Conservation (phyloP, 2,888 invertebrate genomes). For the Cenopis cana region DNA sequence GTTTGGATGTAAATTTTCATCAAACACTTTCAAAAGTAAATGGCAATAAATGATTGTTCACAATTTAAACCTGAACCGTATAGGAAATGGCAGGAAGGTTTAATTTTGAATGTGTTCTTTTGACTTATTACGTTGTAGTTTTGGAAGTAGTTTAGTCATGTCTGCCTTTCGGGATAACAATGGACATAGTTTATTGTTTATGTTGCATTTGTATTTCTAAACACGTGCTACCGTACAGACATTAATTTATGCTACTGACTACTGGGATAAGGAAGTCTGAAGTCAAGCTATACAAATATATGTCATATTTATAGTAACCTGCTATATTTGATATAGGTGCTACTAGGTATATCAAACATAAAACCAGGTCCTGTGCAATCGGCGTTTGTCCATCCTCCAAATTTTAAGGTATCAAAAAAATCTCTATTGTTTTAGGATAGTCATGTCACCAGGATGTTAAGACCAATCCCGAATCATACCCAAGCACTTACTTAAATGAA, state of each 20-base stretch:
- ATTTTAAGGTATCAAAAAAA: too few species aligned
- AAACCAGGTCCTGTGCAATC: too few species aligned
- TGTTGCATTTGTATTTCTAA: conserved; percentile 20
- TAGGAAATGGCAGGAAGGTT: not conserved
- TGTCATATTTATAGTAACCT: not conserved
- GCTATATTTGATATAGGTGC: too few species aligned
- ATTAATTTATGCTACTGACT: conserved; percentile 1
- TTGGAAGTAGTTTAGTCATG: not conserved
- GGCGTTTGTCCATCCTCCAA: too few species aligned
- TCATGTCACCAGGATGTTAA: too few species aligned
- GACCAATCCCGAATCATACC: too few species aligned
- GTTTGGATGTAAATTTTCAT: not conserved
- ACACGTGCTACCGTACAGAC: conserved; percentile 22
- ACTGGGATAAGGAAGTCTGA: not conserved
- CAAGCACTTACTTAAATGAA: not conserved
- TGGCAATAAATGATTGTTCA: not conserved
- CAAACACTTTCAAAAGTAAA: not conserved
- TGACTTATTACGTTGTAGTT: conserved; percentile 5
- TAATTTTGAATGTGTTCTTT: not conserved
- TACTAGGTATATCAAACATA: too few species aligned
- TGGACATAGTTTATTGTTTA: conserved; percentile 26
- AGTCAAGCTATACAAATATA: not conserved
- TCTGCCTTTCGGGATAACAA: conserved; percentile 26
- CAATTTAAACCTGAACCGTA: not conserved
- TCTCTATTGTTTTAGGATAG: too few species aligned